Percentiles rank a stretch among this genome's conserved stretches.
phyloP scores from a whole-genome alignment of 1,140 invertebrate genomes.

The Solenopsis invicta region DNA sequence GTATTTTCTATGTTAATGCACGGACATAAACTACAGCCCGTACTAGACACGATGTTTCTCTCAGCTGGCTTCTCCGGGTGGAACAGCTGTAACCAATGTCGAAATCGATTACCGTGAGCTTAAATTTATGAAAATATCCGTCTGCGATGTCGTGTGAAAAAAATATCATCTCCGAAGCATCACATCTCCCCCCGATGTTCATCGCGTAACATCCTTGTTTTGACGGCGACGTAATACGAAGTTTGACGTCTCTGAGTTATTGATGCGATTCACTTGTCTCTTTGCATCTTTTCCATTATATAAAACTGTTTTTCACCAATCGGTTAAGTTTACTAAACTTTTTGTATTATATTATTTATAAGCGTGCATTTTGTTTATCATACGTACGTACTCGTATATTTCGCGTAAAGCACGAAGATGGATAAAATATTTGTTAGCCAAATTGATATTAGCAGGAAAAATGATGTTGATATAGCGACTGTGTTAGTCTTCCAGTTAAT shows the following conservation, averaged over 20 bases:
- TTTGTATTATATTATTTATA: neutral
- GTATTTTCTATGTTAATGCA: slow-evolving; percentile 83
- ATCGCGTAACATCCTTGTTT: slow-evolving; percentile 15
- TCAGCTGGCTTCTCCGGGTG: slow-evolving; percentile 65
- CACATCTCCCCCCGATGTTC: slow-evolving; percentile 12
- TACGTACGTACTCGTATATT: too few species aligned
- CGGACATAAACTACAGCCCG: slow-evolving; percentile 79
- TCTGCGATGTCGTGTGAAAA: slow-evolving; percentile 17
- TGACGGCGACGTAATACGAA: neutral
- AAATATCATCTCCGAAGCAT: slow-evolving; percentile 29
- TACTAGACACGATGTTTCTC: slow-evolving; percentile 69
- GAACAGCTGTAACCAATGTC: slow-evolving; percentile 81
- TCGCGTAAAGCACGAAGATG: neutral
- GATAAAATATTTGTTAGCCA: neutral
- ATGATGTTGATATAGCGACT: neutral
- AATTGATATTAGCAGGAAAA: slow-evolving; percentile 23
- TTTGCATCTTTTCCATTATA: neutral
- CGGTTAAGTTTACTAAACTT: slow-evolving; percentile 12
- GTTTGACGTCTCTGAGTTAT: slow-evolving; percentile 29
- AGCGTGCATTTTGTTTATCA: neutral
- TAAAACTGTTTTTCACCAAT: slow-evolving; percentile 6
- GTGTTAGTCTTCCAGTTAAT: slow-evolving; percentile 17
- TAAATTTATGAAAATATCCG: slow-evolving; percentile 51
- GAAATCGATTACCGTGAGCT: slow-evolving; percentile 61
- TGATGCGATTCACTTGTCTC: slow-evolving; percentile 4